Evolutionary conservation across 2,888 invertebrate species (phyloP), one percentile per base, ranked within the genome.

Genomic region (Romanomermis culicivorax): DNA sequence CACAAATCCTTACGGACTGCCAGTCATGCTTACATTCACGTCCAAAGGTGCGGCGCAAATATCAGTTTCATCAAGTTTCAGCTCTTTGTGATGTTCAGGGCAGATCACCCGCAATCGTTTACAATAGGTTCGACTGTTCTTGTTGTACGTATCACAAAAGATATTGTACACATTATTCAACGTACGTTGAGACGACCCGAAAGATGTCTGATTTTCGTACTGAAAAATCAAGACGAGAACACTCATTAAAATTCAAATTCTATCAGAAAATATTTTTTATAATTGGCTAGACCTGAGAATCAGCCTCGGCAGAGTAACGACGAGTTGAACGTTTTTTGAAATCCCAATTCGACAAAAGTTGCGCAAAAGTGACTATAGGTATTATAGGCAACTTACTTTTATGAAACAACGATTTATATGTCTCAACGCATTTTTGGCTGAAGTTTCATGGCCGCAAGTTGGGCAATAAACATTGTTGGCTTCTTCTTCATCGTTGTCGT

Each of bases 371-470:
- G n/a, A n/a, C n/a, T n/a, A n/a, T n/a, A n/a, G n/a, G n/a, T n/a
- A n/a, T n/a, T n/a, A n/a, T n/a, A n/a, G n/a, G n/a, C n/a, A n/a
- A n/a, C 51, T 61, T 67, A 78, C 78, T 73, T 93, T 93, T 61
- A 86, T 83, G 71, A 89, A 95, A 70, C 93, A 95, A 69, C 88
- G 88, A 73, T 91, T 93, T 87, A 95, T 88, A 67, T 95, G 95
- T 64, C 85, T 85, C 24, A 91, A 79, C 0, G 89, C 91, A 0
- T 85, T 83, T 54, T 82, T 79, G 1, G 86, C 83, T 69, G 85
- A 83, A 57, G 93, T 83, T 74, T 93, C 91, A 69, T 86, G 86
- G 0, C 93, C 93, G 72, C 95, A 95, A 0, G 91, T 91, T 30
- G 93, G 85, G 70, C 95, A 95, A 69, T 87, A 87, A 77, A 87